Evolutionary conservation across 1,140 invertebrate species (phyloP).

Genomic region (Glossosoma conforme): DNA sequence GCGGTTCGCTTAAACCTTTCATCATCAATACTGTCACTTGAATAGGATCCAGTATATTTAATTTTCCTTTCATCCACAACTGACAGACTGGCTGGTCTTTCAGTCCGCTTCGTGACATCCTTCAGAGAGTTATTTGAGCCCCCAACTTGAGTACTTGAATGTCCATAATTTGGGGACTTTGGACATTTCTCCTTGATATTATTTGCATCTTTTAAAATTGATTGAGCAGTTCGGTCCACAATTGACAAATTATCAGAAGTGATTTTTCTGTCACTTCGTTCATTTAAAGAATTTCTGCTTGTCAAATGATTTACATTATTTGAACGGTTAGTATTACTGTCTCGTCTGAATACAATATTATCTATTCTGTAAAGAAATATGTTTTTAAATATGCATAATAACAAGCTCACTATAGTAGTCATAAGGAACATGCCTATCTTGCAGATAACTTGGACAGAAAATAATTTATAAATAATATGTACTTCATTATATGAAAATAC

Average conservation of each 20-base stretch:
- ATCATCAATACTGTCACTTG: no score
- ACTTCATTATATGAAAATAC: neutral
- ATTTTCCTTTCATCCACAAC: no score
- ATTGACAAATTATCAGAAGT: neutral
- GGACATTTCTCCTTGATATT: neutral
- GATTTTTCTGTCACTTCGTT: neutral
- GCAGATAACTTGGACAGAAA: neutral
- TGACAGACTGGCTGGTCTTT: no score
- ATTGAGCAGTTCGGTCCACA: neutral
- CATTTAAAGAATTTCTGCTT: neutral
- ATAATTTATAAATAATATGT: neutral
- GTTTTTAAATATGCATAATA: neutral
- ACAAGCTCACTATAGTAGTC: neutral
- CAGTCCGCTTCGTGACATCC: no score
- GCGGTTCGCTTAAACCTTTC: no score
- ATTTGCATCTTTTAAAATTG: neutral
- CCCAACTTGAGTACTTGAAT: neutral
- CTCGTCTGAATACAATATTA: neutral
- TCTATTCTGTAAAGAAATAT: neutral
- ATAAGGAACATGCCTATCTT: no score
- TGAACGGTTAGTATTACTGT: neutral
- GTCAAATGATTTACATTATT: neutral
- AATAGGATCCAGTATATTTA: no score
- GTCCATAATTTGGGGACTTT: neutral
- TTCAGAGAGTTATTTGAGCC: no score